A percentile compares a stretch with the other conserved stretches of the same genome.
Conservation (phyloP, 2,888 invertebrate genomes). For the Eristalis pertinax region DNA sequence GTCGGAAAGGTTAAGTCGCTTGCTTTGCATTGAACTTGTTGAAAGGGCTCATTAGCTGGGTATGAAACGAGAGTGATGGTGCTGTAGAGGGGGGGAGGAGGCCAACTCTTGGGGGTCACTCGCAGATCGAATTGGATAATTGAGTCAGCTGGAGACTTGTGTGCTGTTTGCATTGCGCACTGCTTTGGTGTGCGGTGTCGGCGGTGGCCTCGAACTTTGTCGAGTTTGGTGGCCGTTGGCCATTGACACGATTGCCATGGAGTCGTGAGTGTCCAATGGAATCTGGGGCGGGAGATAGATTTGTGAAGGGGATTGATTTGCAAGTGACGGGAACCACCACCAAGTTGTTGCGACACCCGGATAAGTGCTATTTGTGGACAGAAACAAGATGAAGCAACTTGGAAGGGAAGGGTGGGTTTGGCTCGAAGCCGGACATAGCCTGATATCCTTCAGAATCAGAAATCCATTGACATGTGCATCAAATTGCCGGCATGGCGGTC, state of each 20-base stretch:
- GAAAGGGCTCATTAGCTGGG: constrained; percentile 66
- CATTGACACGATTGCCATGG: neutral
- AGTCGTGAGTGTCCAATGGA: neutral
- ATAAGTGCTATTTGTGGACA: too few species aligned
- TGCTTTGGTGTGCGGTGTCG: neutral
- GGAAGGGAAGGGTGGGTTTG: too few species aligned
- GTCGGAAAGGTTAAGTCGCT: constrained; percentile 64
- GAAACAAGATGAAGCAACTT: too few species aligned
- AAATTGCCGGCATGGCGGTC: too few species aligned
- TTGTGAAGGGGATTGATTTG: neutral
- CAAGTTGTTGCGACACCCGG: too few species aligned
- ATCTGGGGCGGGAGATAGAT: neutral
- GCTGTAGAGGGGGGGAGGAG: neutral
- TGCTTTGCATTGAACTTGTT: constrained; percentile 69
- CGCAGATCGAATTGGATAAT: constrained; percentile 34
- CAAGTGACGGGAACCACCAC: neutral
- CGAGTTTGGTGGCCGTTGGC: neutral
- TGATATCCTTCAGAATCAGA: too few species aligned
- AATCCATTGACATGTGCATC: too few species aligned
- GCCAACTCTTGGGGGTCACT: constrained; percentile 28
- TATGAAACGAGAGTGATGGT: neutral
- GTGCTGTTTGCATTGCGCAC: neutral
- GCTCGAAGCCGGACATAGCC: too few species aligned
- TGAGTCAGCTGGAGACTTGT: constrained; percentile 1
- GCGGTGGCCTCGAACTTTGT: neutral